A percentile compares a stretch with the other conserved stretches of the same genome.
phyloP scores from a whole-genome alignment of 2,113 vertebrate genomes.

The Daubentonia madagascariensis region DNA sequence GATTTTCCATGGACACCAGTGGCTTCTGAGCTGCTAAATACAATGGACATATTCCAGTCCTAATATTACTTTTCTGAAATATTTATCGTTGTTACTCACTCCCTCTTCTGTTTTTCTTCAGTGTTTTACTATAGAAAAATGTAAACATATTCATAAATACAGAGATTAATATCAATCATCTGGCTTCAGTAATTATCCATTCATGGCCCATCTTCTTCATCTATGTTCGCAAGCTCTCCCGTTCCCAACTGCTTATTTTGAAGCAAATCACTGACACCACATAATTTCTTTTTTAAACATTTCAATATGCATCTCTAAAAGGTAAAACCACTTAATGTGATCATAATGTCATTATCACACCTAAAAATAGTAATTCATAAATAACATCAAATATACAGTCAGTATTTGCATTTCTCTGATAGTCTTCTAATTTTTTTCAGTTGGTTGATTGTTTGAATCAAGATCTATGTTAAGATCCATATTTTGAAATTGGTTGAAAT shows the following conservation, averaged over 20 bases:
- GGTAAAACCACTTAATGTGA: background rate
- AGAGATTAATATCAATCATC: background rate
- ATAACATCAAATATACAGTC: background rate
- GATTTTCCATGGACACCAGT: background rate
- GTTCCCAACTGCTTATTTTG: background rate
- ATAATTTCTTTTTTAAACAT: slow-evolving; percentile 9
- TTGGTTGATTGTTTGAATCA: background rate
- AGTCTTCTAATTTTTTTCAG: background rate
- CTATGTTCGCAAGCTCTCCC: background rate
- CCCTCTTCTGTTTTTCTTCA: background rate
- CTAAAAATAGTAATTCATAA: background rate
- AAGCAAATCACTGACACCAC: background rate
- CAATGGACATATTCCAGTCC: background rate
- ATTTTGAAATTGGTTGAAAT: slow-evolving; percentile 19
- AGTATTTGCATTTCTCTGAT: background rate
- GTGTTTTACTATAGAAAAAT: background rate
- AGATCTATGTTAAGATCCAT: background rate
- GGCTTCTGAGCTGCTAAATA: background rate
- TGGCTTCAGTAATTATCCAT: background rate
- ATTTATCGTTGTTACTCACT: background rate
- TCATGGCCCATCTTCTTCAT: background rate
- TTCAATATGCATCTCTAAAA: background rate
- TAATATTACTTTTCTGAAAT: background rate
- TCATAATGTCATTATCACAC: background rate
- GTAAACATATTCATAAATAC: background rate